Conservation (phyloP, 2,113 vertebrate genomes). For the Charina bottae region DNA sequence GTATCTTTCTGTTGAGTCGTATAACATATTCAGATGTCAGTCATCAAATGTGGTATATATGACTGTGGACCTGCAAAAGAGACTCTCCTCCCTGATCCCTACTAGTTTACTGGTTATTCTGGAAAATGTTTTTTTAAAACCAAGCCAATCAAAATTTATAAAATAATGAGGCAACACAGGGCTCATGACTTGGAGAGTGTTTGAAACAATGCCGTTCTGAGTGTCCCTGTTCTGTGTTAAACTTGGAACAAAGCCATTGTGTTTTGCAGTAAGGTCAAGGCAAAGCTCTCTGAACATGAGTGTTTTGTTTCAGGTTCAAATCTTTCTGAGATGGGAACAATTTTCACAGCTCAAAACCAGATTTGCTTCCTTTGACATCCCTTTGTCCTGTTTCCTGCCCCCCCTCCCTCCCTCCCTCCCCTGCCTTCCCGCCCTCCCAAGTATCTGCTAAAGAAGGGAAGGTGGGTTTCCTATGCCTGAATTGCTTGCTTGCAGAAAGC, state of each 20-base stretch:
- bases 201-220: not conserved
- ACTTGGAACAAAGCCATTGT: not conserved
- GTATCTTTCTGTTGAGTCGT: not conserved
- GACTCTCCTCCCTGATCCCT: not conserved
- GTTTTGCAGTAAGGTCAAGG: not conserved
- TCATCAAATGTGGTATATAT: not conserved
- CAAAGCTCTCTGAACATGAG: not conserved
- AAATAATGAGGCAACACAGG: not conserved
- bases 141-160: not conserved
- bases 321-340: not conserved
- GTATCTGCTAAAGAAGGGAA: not conserved
- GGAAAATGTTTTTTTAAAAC: not conserved
- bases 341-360: not conserved
- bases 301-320: not conserved
- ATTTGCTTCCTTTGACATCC: not conserved
- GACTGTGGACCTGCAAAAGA: not conserved
- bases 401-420: not conserved
- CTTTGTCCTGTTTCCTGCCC: not conserved
- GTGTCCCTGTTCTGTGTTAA: not conserved
- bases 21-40: not conserved
- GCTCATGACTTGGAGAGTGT: fast-evolving
- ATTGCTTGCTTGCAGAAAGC: not conserved
- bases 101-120: not conserved
- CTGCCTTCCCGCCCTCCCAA: not conserved
- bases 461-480: not conserved